Evolutionary conservation across 2,113 vertebrate genomes (phyloP), one percentile per base, ranked within the genome.

Genomic region (Halichoerus grypus): DNA sequence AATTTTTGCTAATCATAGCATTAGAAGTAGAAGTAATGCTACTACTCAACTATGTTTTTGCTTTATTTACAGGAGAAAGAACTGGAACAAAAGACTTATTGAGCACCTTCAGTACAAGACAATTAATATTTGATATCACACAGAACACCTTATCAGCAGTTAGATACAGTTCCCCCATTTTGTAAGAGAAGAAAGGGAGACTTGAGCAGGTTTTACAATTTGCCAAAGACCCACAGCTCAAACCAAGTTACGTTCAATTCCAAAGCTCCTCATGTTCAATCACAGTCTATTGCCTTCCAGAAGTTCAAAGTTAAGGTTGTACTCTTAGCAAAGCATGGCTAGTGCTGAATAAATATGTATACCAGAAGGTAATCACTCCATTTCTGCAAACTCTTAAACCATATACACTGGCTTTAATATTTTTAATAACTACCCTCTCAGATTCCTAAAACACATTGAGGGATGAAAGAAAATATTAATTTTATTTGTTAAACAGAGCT

Each of bases 401-500:
- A 85, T 96, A 93, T 84, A 63, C 3, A 55, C 82, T 39, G 15
- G 6, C 18, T 96, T 94, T 74, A 90, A 55, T 57, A 33, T 22
- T 82, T 91, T 91, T 74, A 85, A 85, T n/a, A 93, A 65, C 21
- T 63, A 67, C 4, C 7, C 14, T 81, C 7, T 88, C 53, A 77
- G 12, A 24, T 36, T 74, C n/a, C 77, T 94, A 77, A 95, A 97
- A 91, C 9, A 71, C 18, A 90, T 2, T 92, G 24, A 97, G 4
- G 59, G 1, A 85, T 91, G 28, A 94, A 81, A 88, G 14, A 93
- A 97, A 92, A 59, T 85, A 42, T 59, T 91, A 26, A 77, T 96
- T 95, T 95, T 94, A 88, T 96, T 94, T 97, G 16, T 90, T 94
- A 65, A 94, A 71, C 57, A 83, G 31, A 91, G 15, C 2, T 87